Base-by-base conservation (phyloP, 2,888 invertebrate genomes). In the Deroplatys truncata region DNA sequence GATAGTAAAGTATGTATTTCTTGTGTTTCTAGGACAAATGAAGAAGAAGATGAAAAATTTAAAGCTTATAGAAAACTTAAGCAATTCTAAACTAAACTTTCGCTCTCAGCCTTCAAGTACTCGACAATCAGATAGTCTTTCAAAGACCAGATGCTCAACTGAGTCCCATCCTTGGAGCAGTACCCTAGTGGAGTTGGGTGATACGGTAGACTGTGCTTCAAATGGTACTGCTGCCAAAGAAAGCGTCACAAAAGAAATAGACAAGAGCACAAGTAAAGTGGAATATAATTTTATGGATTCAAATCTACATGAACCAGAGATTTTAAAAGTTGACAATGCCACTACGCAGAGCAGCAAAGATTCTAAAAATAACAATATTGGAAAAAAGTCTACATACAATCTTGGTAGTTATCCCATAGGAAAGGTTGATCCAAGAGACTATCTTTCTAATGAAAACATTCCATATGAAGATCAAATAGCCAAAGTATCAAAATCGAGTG, bases 271-370 rank as follows among this genome's bases (percentile, higher is more conserved):
- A 31, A 90, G 89, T 84, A 86, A 85, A 31, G 89, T 90, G 82
- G 90, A 91, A 72, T 91, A 90, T 88, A 88, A 90, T 43, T 91
- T 91, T 56, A 88, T 89, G 84, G 90, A 91, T 82, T 16, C 88
- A n/a, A 86, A 84, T 25, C 20, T 83, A 28, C 56, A 88, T 25
- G 83, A 82, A 31, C 28, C 83, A 35, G 83, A 82, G 13, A 25
- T 82, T 72, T 84, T 86, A n/a, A 90, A 89, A 82, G 31, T 86
- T 25, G 89, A 89, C 29, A 89, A 90, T 83, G 82, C 82, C 9
- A 84, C 84, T 31, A 90, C 88, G 85, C 87, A 56, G 43, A 83
- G n/a, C n/a, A 86, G 10, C 28, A 90, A 90, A 72, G 88, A 90
- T 88, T 82, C 83, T 43, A 90, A 86, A 84, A 90, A 89, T n/a